Evolutionary conservation across 2,113 vertebrate genomes (phyloP).

Genomic region (Laticauda colubrina): DNA sequence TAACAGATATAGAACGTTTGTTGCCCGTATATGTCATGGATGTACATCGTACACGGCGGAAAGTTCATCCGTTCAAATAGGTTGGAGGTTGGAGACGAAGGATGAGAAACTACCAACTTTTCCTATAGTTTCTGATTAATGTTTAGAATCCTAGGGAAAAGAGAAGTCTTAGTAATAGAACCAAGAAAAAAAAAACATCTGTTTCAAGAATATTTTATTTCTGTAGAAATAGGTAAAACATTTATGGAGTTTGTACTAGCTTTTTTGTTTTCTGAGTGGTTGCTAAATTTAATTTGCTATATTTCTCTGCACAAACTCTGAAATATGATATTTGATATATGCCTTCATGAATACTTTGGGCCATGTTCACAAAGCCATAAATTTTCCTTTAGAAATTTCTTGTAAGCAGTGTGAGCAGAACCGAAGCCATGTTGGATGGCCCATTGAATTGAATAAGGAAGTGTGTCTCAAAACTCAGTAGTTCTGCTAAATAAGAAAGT

Average conservation of each 20-base stretch:
- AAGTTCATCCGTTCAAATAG: no score
- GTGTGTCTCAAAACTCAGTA: no score
- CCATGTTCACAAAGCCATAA: neutral
- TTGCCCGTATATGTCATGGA: no score
- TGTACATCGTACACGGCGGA: no score
- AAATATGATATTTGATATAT: neutral
- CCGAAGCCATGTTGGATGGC: no score
- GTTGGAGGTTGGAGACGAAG: neutral
- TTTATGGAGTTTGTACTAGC: neutral
- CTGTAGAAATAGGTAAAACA: neutral
- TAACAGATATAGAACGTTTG: no score
- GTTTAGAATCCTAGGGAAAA: neutral
- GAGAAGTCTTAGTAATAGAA: neutral
- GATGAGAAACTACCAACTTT: neutral
- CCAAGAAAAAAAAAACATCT: neutral
- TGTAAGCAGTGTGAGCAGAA: no score
- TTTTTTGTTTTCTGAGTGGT: neutral
- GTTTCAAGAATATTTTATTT: neutral
- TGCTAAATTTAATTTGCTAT: neutral
- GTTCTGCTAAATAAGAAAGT: no score
- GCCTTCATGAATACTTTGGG: neutral
- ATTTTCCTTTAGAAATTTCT: neutral
- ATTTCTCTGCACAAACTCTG: neutral
- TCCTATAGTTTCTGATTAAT: neutral
- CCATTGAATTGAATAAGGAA: no score